A percentile compares a stretch with the other conserved stretches of the same genome.
phyloP scores from a whole-genome alignment of 2,888 invertebrate genomes.

The Pollenia angustigena region DNA sequence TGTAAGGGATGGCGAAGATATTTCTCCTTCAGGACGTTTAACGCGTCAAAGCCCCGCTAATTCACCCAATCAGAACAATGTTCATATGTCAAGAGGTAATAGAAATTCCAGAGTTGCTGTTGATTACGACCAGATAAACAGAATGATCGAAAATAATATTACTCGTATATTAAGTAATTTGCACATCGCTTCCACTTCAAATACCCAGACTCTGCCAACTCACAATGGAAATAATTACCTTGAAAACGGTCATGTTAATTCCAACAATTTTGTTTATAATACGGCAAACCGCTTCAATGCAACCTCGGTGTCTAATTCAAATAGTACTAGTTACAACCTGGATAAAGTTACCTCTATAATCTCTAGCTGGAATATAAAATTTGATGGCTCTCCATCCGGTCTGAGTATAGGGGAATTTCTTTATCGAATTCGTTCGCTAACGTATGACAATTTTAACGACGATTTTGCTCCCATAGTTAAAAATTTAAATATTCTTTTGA shows the following conservation, averaged over 20 bases:
- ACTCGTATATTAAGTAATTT: background rate
- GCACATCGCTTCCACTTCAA: background rate
- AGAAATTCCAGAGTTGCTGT: background rate
- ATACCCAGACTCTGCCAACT: background rate
- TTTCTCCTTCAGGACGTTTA: background rate
- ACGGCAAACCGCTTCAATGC: background rate
- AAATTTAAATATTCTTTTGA: too few species aligned
- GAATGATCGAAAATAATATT: constrained; percentile 16
- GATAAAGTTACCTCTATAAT: constrained; percentile 41
- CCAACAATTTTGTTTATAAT: background rate
- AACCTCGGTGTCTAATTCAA: background rate
- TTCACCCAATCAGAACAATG: background rate
- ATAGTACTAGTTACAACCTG: background rate
- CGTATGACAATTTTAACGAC: too few species aligned
- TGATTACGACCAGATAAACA: background rate
- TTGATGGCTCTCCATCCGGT: background rate
- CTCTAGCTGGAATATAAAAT: constrained; percentile 38
- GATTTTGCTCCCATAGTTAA: too few species aligned
- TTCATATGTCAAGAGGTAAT: background rate
- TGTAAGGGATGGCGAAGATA: too few species aligned
- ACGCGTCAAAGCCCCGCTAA: background rate
- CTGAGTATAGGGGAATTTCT: too few species aligned
- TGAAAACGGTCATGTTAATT: too few species aligned
- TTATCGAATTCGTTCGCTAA: too few species aligned
- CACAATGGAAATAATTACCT: background rate